Evolutionary conservation across 1,140 invertebrate species (phyloP).

Genomic region (Pemphigus obesinymphae): DNA sequence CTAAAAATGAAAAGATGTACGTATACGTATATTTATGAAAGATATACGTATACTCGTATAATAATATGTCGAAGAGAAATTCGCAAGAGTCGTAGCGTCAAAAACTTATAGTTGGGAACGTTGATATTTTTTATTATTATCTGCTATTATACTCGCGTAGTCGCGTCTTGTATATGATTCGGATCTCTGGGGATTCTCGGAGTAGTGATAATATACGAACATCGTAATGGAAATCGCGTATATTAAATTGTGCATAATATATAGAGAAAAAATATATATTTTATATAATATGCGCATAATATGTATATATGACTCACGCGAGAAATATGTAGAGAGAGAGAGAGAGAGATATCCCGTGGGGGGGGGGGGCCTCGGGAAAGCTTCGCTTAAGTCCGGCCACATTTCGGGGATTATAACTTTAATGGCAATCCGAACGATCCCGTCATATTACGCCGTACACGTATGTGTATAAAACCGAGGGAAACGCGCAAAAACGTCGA

Average conservation of each 20-base stretch:
- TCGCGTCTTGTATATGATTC: neutral
- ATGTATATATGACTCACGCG: neutral
- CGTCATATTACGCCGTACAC: neutral
- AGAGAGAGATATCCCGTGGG: neutral
- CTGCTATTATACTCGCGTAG: neutral
- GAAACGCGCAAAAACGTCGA: slow-evolving; percentile 12
- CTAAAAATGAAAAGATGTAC: no score
- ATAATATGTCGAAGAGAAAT: no score
- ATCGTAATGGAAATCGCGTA: no score
- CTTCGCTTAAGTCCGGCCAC: slow-evolving; percentile 20
- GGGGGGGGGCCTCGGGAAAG: neutral
- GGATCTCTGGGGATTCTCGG: no score
- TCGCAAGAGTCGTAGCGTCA: no score
- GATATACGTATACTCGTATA: no score
- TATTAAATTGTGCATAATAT: no score
- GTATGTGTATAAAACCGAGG: neutral
- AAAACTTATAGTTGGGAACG: no score
- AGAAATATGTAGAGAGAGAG: neutral
- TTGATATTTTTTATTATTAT: no score
- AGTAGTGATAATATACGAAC: neutral
- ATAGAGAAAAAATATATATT: no score
- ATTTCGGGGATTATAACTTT: slow-evolving; percentile 37
- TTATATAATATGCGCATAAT: no score
- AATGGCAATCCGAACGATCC: slow-evolving; percentile 36
- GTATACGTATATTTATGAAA: no score